Percentiles rank a stretch among this genome's conserved stretches.
phyloP scores from a whole-genome alignment of 1,140 invertebrate genomes.

The Tenebrio molitor region DNA sequence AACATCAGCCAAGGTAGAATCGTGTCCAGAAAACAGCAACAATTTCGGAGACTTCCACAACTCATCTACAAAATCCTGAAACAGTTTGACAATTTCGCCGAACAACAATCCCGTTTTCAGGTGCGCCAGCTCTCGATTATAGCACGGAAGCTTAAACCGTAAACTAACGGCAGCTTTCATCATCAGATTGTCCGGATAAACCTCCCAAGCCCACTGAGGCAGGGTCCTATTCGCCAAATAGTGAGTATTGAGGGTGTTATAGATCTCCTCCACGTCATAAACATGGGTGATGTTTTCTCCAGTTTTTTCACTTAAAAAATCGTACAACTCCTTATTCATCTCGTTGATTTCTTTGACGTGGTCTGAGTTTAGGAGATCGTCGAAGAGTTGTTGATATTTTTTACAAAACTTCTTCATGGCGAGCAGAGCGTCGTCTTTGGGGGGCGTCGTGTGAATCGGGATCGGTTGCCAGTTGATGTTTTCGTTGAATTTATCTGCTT shows the following conservation, averaged over 20 bases:
- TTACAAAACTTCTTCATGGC: constrained; percentile 73
- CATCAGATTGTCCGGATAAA: constrained; percentile 68
- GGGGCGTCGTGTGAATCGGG: constrained; percentile 84
- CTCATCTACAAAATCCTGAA: constrained; percentile 7
- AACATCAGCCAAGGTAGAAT: constrained; percentile 82
- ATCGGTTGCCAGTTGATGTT: constrained; percentile 88
- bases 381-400: constrained; percentile 71
- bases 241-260: constrained; percentile 78
- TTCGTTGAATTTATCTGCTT: constrained; percentile 76
- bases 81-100: constrained; percentile 49
- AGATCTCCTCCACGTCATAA: constrained; percentile 71
- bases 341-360: constrained; percentile 71
- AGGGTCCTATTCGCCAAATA: constrained; percentile 77
- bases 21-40: constrained; percentile 85
- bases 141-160: constrained; percentile 67
- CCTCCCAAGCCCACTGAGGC: constrained; percentile 77
- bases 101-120: constrained; percentile 75
- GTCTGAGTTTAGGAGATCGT: constrained; percentile 69
- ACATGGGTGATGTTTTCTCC: constrained; percentile 71
- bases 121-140: constrained; percentile 68
- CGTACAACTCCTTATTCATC: constrained; percentile 74
- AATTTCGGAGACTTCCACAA: constrained; percentile 66
- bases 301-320: constrained; percentile 72
- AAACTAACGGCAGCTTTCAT: constrained; percentile 68
- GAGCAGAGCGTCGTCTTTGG: constrained; percentile 73